Percentiles rank a stretch among this genome's conserved stretches.
Evolutionary conservation across 2,113 vertebrate species (phyloP).

Genomic region (Nettapus auritus): DNA sequence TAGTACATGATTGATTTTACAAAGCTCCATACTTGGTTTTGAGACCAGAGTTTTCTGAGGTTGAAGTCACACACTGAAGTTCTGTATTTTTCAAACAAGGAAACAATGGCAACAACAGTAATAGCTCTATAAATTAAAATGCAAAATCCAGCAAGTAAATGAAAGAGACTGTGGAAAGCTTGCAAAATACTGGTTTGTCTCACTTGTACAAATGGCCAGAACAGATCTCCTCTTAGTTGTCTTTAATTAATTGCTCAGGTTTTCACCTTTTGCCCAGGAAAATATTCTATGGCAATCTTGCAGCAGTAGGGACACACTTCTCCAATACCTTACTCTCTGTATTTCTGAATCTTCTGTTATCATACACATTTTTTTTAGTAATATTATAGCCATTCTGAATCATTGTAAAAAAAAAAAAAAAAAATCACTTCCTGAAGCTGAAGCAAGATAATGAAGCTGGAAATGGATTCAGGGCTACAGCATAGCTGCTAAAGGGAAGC

Average conservation of each 20-base stretch:
- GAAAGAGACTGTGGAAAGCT: background rate
- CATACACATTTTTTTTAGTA: background rate
- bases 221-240: background rate
- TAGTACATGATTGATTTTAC: background rate
- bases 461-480: background rate
- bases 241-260: background rate
- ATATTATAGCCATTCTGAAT: background rate
- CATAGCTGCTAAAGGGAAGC: background rate
- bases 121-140: background rate
- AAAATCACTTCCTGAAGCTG: background rate
- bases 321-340: background rate
- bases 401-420: background rate
- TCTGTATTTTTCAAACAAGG: background rate
- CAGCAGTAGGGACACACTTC: background rate
- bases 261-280: background rate
- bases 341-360: background rate
- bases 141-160: background rate
- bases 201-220: background rate
- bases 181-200: background rate
- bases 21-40: background rate
- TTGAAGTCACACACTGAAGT: background rate
- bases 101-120: too few relatives aligned
- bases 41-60: background rate
- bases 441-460: background rate
- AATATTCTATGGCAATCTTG: background rate